These are phyloP conservation scores for Volucella bombylans DNA, from an alignment of 2,888 invertebrate genomes.

Conservation along the genomic window DNA sequence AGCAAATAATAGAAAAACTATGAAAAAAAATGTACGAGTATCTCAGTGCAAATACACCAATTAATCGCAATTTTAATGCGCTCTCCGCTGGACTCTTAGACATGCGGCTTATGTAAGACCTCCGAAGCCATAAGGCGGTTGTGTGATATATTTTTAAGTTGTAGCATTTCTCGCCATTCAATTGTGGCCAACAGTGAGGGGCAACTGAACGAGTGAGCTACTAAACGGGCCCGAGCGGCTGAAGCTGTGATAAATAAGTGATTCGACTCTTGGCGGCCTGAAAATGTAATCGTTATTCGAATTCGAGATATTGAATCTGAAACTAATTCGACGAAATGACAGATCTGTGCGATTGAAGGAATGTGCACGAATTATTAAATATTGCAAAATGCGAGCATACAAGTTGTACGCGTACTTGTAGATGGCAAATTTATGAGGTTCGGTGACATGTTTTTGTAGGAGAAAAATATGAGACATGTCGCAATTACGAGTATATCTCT, in stretches of 20 bases:
- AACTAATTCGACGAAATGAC: constrained; percentile 33
- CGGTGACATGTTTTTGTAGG: no score
- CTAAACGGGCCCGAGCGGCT: constrained; percentile 12
- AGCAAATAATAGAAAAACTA: no score
- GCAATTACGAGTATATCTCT: no score
- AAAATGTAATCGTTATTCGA: constrained; percentile 27
- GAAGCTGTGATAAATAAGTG: constrained; percentile 51
- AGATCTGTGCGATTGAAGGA: constrained; percentile 11
- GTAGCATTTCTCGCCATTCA: constrained; percentile 48
- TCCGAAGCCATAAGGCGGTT: background rate
- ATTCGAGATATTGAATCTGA: constrained; percentile 6
- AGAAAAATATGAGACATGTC: no score
- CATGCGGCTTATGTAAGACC: constrained; percentile 52
- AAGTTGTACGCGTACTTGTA: background rate
- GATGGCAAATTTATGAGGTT: background rate
- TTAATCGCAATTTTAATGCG: constrained; percentile 61
- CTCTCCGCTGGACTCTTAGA: constrained; percentile 35
- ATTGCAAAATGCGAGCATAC: constrained; percentile 5
- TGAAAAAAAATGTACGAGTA: background rate
- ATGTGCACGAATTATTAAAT: constrained; percentile 21
- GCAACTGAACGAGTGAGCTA: background rate
- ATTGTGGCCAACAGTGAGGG: constrained; percentile 32
- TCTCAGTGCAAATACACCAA: constrained; percentile 44
- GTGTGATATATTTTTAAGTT: constrained; percentile 41
- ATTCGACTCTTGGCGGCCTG: constrained; percentile 45